Evolutionary conservation across 2,888 invertebrate genomes (phyloP).

Genomic region (Hydrotaea cyrtoneurina): DNA sequence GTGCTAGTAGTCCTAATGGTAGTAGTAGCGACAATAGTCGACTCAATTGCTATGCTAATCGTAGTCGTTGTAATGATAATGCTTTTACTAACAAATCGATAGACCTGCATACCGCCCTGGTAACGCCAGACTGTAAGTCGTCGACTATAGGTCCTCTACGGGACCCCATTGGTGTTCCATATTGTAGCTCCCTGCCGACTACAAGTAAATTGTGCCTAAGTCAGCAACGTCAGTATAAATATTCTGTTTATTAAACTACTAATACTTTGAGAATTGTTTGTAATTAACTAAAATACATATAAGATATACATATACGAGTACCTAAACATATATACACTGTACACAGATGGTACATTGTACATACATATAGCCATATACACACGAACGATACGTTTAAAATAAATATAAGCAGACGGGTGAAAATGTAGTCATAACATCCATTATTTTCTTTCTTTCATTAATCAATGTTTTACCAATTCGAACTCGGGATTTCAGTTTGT

Average conservation of each 20-base stretch:
- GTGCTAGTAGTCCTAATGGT: constrained; percentile 18
- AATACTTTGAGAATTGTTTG: neutral
- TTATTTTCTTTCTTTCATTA: too few relatives aligned
- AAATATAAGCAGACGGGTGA: neutral
- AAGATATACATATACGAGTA: too few relatives aligned
- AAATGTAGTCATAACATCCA: too few relatives aligned
- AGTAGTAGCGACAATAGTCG: constrained; percentile 43
- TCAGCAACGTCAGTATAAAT: constrained; percentile 76
- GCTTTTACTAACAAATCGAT: constrained; percentile 69
- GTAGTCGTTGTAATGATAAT: constrained; percentile 69
- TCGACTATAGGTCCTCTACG: constrained; percentile 61
- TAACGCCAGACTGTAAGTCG: constrained; percentile 72
- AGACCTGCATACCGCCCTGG: constrained; percentile 74
- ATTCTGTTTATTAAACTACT: constrained; percentile 75
- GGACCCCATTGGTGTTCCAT: constrained; percentile 50
- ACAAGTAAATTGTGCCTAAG: constrained; percentile 42
- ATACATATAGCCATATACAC: neutral
- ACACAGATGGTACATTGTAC: neutral
- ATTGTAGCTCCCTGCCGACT: constrained; percentile 56
- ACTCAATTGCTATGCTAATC: constrained; percentile 64
- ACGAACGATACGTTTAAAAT: too few relatives aligned
- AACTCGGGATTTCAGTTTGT: too few relatives aligned
- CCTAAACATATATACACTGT: too few relatives aligned
- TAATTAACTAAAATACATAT: too few relatives aligned
- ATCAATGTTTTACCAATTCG: too few relatives aligned